Evolutionary conservation across 2,888 invertebrate genomes (phyloP), one percentile per base, ranked within the genome.

Genomic region (Drosophila nr. medialis): DNA sequence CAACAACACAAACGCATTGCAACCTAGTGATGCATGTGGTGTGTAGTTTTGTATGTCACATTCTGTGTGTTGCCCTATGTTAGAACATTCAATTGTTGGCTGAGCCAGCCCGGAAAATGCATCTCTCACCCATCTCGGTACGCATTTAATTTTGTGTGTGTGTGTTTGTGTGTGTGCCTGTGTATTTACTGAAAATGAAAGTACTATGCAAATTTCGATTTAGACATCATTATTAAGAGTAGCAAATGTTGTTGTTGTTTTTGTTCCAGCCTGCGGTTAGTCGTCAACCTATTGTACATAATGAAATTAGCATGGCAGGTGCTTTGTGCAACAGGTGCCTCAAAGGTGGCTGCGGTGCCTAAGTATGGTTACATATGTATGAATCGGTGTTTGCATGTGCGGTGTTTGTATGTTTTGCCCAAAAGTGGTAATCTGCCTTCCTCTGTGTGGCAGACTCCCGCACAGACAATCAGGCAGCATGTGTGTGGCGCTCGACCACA

Each of bases 121-220:
- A 79, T 32, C 50, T 18, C 49, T 21, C 53, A 11, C 24, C 15
- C 62, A 29, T 1, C 48, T 38, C 24, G 2, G 1, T 21, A 11
- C 34, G 40, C 51, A 49, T 34, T 29, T 42, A 49, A 7, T 27
- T 36, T 48, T 48, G 13, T 54, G 42, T 32, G 32, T 27, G 36
- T 36, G 38, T 18, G n/a, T 48, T 8, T 54, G 42, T 32, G 32
- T 27, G 29, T 51, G 32, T 30, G 64, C 8, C 18, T 73, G 54
- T 66, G 49, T 64, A 50, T 59, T 38, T 51, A 63, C 24, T 59
- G 73, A 88, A 90, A 86, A 55, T 51, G 86, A 90, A 88, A 86
- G 86, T 90, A 84, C 56, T 69, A 65, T 76, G 89, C 76, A 83
- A 86, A 75, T 86, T 90, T 83, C 86, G 73, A 77, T 89, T 88